Base-by-base conservation (phyloP, 2,797 vertebrate species). In the Brotogeris chrysoptera region DNA sequence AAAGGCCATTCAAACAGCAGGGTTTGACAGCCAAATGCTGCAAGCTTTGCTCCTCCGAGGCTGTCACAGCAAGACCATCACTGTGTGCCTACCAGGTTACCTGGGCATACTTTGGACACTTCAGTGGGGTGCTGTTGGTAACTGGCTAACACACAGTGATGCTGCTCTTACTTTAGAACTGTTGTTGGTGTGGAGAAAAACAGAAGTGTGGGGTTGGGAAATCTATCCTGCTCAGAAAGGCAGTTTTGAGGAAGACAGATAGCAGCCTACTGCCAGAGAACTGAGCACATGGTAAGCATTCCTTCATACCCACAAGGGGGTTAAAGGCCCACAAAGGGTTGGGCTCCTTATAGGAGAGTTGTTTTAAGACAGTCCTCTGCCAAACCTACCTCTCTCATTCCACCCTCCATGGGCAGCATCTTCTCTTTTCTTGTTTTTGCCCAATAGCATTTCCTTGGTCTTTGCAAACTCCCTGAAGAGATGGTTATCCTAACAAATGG, bases 401-500 rank as follows among this genome's bases (percentile, higher is more conserved):
- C 32, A 30, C n/a, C 30, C 25, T 79, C 47, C 44, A 32, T 0
- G 1, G 43, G 43, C 20, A 86, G 19, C 36, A 90, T 23, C 43
- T 88, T 60, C 25, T 68, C 43, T 74, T 59, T 46, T 27, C 59
- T 5, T 77, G 13, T 3, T 57, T 55, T 38, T 50, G 32, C 34
- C 36, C 55, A 27, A 11, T 2, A 60, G 68, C 28, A 36, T 30
- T 86, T 18, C 36, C 52, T 25, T 6, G 16, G 43, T 46, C 60
- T 71, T 50, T 52, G 53, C 32, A 27, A 79, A 46, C 41, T 39
- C 36, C 36, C 61, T 21, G 39, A 69, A 83, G 53, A 84, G 50
- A 47, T 0, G 0, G 28, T 57, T 81, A 59, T 55, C 27, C 43
- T 34, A 63, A 63, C 3, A 50, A 76, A 72, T 0, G 18, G 36